Conservation (phyloP, 2,113 vertebrate genomes). For the Neolamprologus sp. region DNA sequence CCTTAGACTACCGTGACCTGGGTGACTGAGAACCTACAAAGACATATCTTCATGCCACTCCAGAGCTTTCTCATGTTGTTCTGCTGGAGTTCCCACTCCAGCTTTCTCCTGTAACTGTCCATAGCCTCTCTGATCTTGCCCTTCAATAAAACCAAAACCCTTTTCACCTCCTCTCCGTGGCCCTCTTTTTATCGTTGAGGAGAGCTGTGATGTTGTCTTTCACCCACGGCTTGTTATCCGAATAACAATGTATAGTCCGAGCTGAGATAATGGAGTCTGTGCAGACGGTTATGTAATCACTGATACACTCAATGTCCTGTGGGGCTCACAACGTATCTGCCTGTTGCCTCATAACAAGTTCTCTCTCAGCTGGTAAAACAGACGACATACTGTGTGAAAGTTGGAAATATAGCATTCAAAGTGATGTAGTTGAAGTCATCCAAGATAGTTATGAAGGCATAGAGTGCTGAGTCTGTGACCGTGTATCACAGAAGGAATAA, state of each 20-base stretch:
- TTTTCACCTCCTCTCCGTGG: background rate
- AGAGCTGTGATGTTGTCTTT: background rate
- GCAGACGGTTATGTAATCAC: background rate
- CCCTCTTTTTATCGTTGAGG: background rate
- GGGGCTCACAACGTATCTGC: background rate
- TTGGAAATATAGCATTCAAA: background rate
- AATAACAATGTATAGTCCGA: background rate
- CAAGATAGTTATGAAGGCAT: background rate
- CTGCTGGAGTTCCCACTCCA: background rate
- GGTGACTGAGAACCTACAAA: background rate
- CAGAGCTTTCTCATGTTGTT: background rate
- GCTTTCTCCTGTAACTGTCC: background rate
- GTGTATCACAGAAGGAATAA: accelerated
- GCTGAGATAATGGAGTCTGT: background rate
- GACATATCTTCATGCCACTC: background rate
- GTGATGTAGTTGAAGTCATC: background rate
- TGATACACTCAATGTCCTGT: background rate
- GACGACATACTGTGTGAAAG: background rate
- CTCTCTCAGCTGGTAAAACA: background rate
- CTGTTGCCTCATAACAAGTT: background rate
- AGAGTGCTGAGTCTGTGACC: background rate
- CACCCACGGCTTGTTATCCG: background rate
- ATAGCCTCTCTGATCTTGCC: background rate
- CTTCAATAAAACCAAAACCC: background rate
- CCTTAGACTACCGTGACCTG: background rate